Evolutionary conservation across 2,113 vertebrate genomes (phyloP), one percentile per base, ranked within the genome.

Genomic region (Mesitornis unicolor): DNA sequence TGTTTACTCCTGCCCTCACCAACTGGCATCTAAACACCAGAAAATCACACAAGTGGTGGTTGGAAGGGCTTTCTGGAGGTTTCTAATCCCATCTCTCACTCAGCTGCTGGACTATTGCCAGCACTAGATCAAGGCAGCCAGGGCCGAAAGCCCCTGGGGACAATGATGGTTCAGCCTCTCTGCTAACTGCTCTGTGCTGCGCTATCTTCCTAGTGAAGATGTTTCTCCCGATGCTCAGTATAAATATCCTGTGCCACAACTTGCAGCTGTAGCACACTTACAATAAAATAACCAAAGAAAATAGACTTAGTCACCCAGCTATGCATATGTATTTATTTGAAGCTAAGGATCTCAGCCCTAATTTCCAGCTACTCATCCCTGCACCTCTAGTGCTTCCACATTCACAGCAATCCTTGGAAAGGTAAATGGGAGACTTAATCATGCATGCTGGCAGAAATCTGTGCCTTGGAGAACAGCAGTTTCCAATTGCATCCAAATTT

Each of bases 191-290:
- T 65, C 68, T 16, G 16, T 6, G 64, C 77, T 84, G 73, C 47
- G 13, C 50, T 19, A 9, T 8, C 36, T 42, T 63, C 81, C 31
- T 22, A 17, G 14, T 0, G 24, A 76, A 71, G 53, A 28, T 7
- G 13, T 36, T 64, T 12, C 6, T 13, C 15, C 24, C 5, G 3
- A 2, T 1, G 2, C 25, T 10, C 9, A 9, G 1, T 15, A 40
- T 9, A 8, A 69, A 16, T 19, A 56, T 9, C 42, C 13, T 20
- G 35, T 7, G 4, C 1, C 36, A 67, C 50, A 63, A 45, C 38
- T 20, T 29, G 31, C 28, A 42, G 25, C 31, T 38, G 31, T 36
- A 51, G 74, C 33, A 45, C 16, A 9, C 18, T 47, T 6, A 36
- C 3, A 64, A n/a, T 31, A 22, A 18, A 19, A 9, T 22, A 40